Base-by-base conservation (phyloP, 2,888 invertebrate genomes). In the Brachylomia viminalis region DNA sequence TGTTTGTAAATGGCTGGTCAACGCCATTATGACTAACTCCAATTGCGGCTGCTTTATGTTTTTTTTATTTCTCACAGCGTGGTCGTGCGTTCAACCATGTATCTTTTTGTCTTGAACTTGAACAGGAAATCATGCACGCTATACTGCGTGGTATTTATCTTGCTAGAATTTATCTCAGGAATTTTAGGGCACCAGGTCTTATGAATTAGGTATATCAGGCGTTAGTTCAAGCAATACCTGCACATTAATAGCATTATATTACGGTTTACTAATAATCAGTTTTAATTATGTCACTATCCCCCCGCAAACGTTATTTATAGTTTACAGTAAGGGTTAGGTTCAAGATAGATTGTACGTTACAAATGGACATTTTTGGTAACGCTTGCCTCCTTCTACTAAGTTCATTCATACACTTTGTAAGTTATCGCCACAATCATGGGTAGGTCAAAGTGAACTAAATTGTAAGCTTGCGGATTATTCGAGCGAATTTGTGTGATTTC, bases 361-460 rank as follows among this genome's bases (percentile, higher is more conserved):
- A 33, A 45, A 23, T 23, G 1, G 8, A 45, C 15, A 54, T 52
- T 61, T 79, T 54, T n/a, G n/a, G 71, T 61, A 69, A 54, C 23
- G 13, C 33, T 72, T 30, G 20, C n/a, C 45, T 4, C 1, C 58
- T n/a, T n/a, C n/a, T 42, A 73, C 77, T 61, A 72, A 82, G 56
- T 73, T 58, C 30, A 72, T 77, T 56, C 59, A 38, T 68, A 59
- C 17, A 83, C 72, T 85, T 72, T 85, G 83, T 85, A 85, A 61
- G 54, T 59, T 62, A 69, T 78, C 69, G 68, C 13, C 52, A 71
- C 69, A 83, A 83, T 83, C 86, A 69, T 77, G 71, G 71, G 71
- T 75, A 69, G 86, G 78, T 85, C 86, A 85, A 33, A 69, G 33
- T 72, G n/a, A 72, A 74, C 71, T 85, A 85, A 85, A 83, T 64